Evolutionary conservation across 2,113 vertebrate species (phyloP).

Genomic region (Menidia beryllina): DNA sequence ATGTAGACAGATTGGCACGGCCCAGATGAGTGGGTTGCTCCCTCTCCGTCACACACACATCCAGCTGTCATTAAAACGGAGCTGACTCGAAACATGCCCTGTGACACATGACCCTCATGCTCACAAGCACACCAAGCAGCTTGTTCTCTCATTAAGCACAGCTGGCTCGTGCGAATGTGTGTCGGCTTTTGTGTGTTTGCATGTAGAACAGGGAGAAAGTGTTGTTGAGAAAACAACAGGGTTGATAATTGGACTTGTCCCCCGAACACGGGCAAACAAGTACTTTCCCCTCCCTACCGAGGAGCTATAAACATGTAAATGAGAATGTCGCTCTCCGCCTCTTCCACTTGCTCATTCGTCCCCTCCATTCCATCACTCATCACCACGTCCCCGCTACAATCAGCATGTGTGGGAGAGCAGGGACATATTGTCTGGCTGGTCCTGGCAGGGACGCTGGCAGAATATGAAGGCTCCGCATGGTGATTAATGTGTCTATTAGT

Average conservation of each 20-base stretch:
- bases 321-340: conserved; percentile 54
- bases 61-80: conserved; percentile 66
- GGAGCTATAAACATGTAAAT: conserved; percentile 84
- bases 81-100: conserved; percentile 44
- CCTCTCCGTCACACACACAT: conserved; percentile 32
- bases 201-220: conserved; percentile 52
- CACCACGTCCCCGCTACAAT: conserved; percentile 41
- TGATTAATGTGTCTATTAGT: conserved; percentile 53
- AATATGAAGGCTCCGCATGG: conserved; percentile 46
- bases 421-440: conserved; percentile 36
- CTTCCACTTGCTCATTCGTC: conserved; percentile 32
- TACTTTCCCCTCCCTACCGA: conserved; percentile 57
- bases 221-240: conserved; percentile 67
- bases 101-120: conserved; percentile 61
- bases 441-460: conserved; percentile 48
- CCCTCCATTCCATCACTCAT: conserved; percentile 66
- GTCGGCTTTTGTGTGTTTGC: conserved; percentile 24
- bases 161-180: conserved; percentile 30
- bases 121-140: conserved; percentile 48
- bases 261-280: conserved; percentile 42
- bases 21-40: conserved; percentile 25
- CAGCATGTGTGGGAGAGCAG: conserved; percentile 42
- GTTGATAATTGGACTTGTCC: conserved; percentile 80
- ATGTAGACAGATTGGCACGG: conserved; percentile 12
- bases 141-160: conserved; percentile 39